Percentiles rank a stretch among this genome's conserved stretches.
Evolutionary conservation across 2,113 vertebrate genomes (phyloP).

Genomic region (Rynchops niger): DNA sequence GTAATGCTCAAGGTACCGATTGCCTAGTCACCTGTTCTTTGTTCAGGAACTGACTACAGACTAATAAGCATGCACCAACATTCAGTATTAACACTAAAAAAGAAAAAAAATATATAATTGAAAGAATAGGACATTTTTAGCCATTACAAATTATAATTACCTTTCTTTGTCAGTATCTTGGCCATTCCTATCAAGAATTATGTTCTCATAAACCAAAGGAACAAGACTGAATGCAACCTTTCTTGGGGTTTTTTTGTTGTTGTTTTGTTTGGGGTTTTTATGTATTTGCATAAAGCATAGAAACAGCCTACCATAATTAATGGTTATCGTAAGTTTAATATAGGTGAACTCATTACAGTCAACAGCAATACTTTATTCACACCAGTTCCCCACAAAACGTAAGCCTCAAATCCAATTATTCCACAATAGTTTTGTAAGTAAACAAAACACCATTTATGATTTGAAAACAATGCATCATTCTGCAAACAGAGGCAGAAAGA

Average conservation of each 20-base stretch:
- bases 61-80: accelerated
- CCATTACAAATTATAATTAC: background rate
- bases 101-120: background rate
- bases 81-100: background rate
- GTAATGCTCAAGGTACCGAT: background rate
- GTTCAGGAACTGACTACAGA: background rate
- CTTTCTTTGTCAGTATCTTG: background rate
- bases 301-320: background rate
- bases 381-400: background rate
- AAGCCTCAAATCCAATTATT: slow-evolving; percentile 15
- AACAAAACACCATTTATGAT: slow-evolving; percentile 20
- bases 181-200: background rate
- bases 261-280: background rate
- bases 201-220: background rate
- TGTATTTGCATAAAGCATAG: background rate
- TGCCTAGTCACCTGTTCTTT: background rate
- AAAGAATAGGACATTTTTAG: background rate
- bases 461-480: slow-evolving; percentile 50
- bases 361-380: background rate
- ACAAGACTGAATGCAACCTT: background rate
- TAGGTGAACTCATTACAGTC: background rate
- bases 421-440: background rate
- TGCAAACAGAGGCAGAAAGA: background rate
- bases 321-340: background rate
- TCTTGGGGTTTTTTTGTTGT: background rate